Percentiles rank a stretch among this genome's conserved stretches.
Conservation (phyloP, 2,888 invertebrate genomes). For the Slavum lentiscoides region DNA sequence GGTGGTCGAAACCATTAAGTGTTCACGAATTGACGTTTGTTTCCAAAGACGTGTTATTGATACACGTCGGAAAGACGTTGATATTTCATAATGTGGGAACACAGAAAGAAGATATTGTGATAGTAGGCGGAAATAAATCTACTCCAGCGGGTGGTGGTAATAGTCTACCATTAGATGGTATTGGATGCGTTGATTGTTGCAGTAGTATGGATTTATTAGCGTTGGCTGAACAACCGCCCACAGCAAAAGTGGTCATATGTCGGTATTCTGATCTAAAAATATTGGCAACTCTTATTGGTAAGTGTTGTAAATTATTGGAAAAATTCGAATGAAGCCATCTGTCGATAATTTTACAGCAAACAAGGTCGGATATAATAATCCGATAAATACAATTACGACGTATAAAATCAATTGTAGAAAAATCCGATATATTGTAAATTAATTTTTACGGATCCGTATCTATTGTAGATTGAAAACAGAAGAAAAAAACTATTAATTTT, state of each 20-base stretch:
- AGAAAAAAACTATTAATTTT: neutral
- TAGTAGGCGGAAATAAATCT: neutral
- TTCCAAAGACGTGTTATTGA: constrained; percentile 31
- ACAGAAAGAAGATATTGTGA: constrained; percentile 4
- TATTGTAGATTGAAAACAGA: neutral
- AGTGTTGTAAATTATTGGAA: neutral
- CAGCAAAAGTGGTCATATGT: constrained; percentile 26
- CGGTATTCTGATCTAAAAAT: constrained; percentile 20
- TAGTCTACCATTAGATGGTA: constrained; percentile 1
- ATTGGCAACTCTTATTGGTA: constrained; percentile 19
- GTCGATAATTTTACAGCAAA: neutral
- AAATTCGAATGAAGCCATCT: neutral
- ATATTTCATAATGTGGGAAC: constrained; percentile 21
- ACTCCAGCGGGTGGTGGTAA: neutral
- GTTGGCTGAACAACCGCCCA: constrained; percentile 20
- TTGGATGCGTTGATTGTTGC: constrained; percentile 15
- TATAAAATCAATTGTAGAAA: no score
- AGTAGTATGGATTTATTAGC: constrained; percentile 21
- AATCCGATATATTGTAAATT: no score
- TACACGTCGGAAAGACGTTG: constrained; percentile 16
- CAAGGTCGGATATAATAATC: no score
- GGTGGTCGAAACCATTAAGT: constrained; percentile 17
- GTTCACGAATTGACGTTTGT: constrained; percentile 13
- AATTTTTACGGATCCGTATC: neutral
- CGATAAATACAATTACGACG: no score